A percentile compares a stretch with the other conserved stretches of the same genome.
Evolutionary conservation across 2,113 vertebrate species (phyloP).

Genomic region (Brienomyrus longianalis): DNA sequence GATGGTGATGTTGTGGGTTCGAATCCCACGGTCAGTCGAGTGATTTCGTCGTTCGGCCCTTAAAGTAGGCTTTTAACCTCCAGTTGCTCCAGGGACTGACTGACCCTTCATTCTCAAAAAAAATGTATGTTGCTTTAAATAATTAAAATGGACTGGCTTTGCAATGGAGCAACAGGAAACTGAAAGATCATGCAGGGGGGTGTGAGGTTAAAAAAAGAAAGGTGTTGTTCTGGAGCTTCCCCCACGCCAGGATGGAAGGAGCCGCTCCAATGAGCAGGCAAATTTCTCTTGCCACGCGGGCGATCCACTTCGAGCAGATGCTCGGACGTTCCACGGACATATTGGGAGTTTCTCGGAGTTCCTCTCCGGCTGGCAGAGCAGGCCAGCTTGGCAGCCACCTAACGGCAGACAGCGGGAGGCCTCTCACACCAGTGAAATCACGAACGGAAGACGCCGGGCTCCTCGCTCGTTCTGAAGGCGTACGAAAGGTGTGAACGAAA

Average conservation of each 20-base stretch:
- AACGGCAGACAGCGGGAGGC: background rate
- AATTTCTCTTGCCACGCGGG: background rate
- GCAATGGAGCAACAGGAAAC: background rate
- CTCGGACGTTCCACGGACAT: background rate
- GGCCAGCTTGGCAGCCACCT: background rate
- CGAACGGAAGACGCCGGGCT: background rate
- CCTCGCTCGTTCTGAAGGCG: background rate
- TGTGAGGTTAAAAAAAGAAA: background rate
- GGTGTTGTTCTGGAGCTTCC: background rate
- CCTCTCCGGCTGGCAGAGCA: background rate
- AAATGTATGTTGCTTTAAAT: background rate
- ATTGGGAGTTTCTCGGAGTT: conserved; percentile 14
- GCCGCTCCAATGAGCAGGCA: conserved; percentile 7
- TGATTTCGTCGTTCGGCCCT: background rate
- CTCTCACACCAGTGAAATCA: background rate
- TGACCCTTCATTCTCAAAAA: background rate
- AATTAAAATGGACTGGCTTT: background rate
- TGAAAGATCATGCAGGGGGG: background rate
- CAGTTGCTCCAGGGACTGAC: background rate
- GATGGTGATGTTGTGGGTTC: too few relatives aligned
- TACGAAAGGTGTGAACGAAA: background rate
- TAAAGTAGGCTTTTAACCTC: background rate
- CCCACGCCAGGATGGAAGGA: conserved; percentile 1
- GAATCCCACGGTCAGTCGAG: too few relatives aligned
- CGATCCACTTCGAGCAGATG: conserved; percentile 5